Base-by-base conservation (phyloP, 2,888 invertebrate genomes). In the Agrochola circellaris region DNA sequence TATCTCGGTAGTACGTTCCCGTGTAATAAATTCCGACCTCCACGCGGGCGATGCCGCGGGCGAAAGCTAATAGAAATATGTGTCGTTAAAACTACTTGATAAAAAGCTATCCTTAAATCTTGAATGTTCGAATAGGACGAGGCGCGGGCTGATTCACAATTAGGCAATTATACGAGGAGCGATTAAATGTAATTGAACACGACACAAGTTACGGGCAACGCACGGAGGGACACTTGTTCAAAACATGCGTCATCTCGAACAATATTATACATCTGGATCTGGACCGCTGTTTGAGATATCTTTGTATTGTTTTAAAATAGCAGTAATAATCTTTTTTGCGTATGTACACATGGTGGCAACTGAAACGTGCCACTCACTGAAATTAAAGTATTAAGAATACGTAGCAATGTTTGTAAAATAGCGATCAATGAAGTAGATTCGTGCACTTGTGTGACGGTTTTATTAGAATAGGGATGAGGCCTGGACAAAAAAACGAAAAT, bases 111-210 rank as follows among this genome's bases (percentile, higher is more conserved):
- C 79, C 60, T 83, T 81, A 83, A 79, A 81, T 75, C 70, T 81
- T 72, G 77, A 73, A 76, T 81, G 79, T 45, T 80, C 75, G 73
- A 87, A 86, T 79, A 77, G 88, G 88, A 79, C 85, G 84, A 82
- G 74, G 82, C 90, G 90, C 89, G 88, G 89, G 88, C 87, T 89
- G 89, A 90, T 91, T 92, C 90, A 92, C 94, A 95, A 95, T 94
- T 94, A 94, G 93, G 93, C 94, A 94, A 96, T 96, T 95, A 95
- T 94, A 95, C 95, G 92, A 94, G 92, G 93, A 91, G 91, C 94
- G 94, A 96, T 96, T 96, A 96, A 94, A 92, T 94, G 94, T 95
- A 96, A 96, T 96, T 96, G 96, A 95, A 94, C 92, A 93, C 94
- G 94, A 93, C 93, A 92, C 91, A 92, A 92, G 90, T 90, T 88